Percentiles rank a stretch among this genome's conserved stretches.
These are phyloP conservation scores for Ictalurus furcatus DNA, from an alignment of 2,113 vertebrate genomes.

Conservation along the genomic window DNA sequence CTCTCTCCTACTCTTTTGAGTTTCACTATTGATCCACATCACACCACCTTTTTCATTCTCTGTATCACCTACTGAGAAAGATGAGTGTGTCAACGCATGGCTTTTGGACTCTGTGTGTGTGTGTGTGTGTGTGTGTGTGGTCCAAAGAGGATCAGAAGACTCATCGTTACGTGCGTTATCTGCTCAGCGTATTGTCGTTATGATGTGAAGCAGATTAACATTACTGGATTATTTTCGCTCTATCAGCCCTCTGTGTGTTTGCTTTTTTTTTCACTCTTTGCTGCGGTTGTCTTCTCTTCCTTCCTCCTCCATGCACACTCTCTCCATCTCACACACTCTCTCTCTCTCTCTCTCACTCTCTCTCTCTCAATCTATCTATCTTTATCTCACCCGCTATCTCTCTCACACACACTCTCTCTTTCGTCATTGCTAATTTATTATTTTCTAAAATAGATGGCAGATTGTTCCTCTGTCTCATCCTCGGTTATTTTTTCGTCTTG, in stretches of 20 bases:
- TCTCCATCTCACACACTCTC: background rate
- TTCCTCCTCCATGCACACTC: conserved; percentile 7
- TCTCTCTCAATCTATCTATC: conserved; percentile 18
- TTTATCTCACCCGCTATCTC: conserved; percentile 36
- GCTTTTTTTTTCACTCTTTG: conserved; percentile 9
- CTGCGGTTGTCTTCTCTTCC: conserved; percentile 29
- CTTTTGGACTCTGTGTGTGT: background rate
- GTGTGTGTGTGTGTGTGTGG: background rate
- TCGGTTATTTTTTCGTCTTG: conserved; percentile 6
- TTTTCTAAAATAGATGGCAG: background rate
- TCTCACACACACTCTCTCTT: background rate
- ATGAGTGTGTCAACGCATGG: background rate
- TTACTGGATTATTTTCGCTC: background rate
- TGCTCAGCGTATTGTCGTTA: background rate
- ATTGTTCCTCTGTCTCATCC: conserved; percentile 15
- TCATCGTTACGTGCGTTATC: background rate
- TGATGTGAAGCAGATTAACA: background rate
- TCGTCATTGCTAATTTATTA: background rate
- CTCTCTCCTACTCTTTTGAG: background rate
- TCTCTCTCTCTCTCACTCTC: conserved; percentile 45
- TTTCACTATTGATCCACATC: background rate
- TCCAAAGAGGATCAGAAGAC: background rate
- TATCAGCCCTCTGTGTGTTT: background rate
- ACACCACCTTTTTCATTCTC: background rate
- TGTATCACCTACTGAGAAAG: conserved; percentile 18